Evolutionary conservation across 2,113 vertebrate genomes (phyloP).

Genomic region (Colinus virginianus): DNA sequence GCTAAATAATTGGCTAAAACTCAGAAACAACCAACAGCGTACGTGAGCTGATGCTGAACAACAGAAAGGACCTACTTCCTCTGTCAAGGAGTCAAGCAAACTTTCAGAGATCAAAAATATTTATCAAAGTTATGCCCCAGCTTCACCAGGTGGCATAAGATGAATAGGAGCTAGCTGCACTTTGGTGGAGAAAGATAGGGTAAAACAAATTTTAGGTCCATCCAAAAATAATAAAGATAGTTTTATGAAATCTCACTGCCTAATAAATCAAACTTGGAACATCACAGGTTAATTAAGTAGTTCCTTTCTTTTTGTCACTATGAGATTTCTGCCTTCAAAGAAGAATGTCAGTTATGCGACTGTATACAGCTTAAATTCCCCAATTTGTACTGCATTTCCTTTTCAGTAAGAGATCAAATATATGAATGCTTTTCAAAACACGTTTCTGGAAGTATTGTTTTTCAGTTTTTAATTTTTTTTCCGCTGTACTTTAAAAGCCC

Average conservation of each 20-base stretch:
- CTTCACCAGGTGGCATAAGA: background rate
- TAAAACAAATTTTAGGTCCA: background rate
- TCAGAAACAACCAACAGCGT: background rate
- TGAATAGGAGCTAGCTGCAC: background rate
- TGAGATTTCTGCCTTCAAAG: conserved; percentile 38
- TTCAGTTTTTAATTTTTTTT: conserved; percentile 47
- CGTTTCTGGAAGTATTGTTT: conserved; percentile 64
- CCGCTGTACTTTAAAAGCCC: conserved; percentile 57
- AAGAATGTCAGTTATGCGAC: conserved; percentile 65
- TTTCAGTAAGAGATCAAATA: conserved; percentile 66
- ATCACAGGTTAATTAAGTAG: conserved; percentile 42
- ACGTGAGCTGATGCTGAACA: background rate
- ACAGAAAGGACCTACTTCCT: background rate
- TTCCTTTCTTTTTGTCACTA: conserved; percentile 27
- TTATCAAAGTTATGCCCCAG: background rate
- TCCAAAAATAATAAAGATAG: background rate
- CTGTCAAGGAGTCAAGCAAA: background rate
- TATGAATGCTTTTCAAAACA: conserved; percentile 47
- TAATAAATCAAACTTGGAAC: background rate
- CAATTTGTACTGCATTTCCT: conserved; percentile 65
- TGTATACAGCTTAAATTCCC: conserved; percentile 63
- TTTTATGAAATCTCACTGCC: background rate
- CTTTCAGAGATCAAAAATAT: background rate
- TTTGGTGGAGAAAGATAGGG: background rate
- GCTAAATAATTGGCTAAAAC: background rate